Evolutionary conservation across 2,888 invertebrate species (phyloP), one percentile per base, ranked within the genome.

Genomic region (Amphipoea oculea): DNA sequence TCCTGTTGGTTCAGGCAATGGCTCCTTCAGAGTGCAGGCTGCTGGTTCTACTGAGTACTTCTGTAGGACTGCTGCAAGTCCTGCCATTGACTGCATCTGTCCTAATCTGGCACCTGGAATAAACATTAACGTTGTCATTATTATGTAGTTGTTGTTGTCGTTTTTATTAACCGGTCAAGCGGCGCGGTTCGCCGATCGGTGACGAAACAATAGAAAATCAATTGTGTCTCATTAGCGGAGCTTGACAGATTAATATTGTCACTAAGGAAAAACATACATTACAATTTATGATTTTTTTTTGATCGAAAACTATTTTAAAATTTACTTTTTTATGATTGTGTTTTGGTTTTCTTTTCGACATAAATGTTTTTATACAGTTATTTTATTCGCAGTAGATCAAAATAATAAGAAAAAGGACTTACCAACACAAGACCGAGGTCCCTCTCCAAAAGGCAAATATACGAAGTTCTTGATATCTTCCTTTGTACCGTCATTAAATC

Each of bases 381-480:
- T 51, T 54, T 51, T 36, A 23, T 36, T 36, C 7, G 20, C 36
- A 40, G 23, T 7, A 45, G 4, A 65, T 40, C 23, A 1, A 54
- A 54, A 17, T 12, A 60, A 29, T 14, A 42, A 29, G 14, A 20
- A 29, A 40, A 12, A 45, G 0, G n/a, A 92, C 95, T 91, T 89
- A 96, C 96, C 96, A 78, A 96, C 95, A 87, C 96, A 96, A 2
- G 95, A 89, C 76, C 96, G 92, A 4, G 96, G 96, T 11, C 96
- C 96, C 82, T 95, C 95, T 73, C 96, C 96, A 86, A 96, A 96
- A 0, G 96, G 96, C 68, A 96, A 89, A 88, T 90, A 96, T 5
- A 94, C 90, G 76, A 92, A 94, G 60, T 92, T 94, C 72, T 92
- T 94, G 23, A 92, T 92, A 65, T 92, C 90, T 9, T 94, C 92